A percentile compares a stretch with the other conserved stretches of the same genome.
These are phyloP conservation scores for Ceratotherium simum DNA, from an alignment of 2,113 vertebrate genomes.

Conservation along the genomic window DNA sequence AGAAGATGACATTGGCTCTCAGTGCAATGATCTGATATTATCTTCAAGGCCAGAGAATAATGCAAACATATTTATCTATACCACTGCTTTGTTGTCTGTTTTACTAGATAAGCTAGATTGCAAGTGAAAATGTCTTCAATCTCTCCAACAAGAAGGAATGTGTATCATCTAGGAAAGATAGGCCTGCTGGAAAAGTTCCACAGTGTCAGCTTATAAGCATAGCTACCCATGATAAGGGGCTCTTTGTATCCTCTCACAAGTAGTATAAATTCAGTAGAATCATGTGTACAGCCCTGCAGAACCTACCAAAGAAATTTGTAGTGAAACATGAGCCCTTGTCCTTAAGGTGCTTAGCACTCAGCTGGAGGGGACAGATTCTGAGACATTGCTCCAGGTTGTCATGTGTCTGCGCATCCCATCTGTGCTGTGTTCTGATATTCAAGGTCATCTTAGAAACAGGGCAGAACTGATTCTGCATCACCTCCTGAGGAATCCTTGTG, in stretches of 20 bases:
- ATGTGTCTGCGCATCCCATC: conserved; percentile 39
- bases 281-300: not conserved
- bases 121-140: conserved; percentile 1
- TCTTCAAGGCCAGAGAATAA: conserved; percentile 16
- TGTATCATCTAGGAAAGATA: not conserved
- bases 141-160: not conserved
- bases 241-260: not conserved
- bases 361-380: not conserved
- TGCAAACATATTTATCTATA: not conserved
- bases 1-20: not conserved
- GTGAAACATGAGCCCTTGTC: not conserved
- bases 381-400: conserved; percentile 14
- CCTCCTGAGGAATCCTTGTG: not conserved
- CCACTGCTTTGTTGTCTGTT: not conserved
- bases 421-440: conserved; percentile 59
- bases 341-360: conserved; percentile 5
- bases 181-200: not conserved
- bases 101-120: not conserved
- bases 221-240: not conserved
- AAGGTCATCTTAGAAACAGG: conserved; percentile 62
- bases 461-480: not conserved
- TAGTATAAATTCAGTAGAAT: not conserved
- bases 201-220: not conserved
- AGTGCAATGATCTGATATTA: not conserved
- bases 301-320: not conserved